Evolutionary conservation across 2,113 vertebrate genomes (phyloP).

Genomic region (Spea bombifrons): DNA sequence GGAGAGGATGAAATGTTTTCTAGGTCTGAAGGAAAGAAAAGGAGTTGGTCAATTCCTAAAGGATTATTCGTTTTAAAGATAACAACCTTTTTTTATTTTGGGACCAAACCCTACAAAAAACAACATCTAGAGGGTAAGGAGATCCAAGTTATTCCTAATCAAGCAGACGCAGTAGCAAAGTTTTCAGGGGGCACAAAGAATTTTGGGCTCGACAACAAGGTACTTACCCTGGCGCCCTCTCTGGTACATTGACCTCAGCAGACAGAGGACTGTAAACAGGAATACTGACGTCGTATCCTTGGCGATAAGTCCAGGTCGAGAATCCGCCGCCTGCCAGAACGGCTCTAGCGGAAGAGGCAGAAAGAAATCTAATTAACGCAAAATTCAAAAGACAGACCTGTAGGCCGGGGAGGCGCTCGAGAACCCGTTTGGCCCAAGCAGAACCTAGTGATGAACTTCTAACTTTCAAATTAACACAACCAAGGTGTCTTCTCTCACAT

Average conservation of each 20-base stretch:
- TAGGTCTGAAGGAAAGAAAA: slow-evolving; percentile 64
- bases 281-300: slow-evolving; percentile 97
- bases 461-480: neutral
- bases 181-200: too few relatives aligned
- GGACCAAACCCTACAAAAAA: neutral
- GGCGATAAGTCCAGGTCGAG: slow-evolving; percentile 96
- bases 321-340: slow-evolving; percentile 93
- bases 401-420: too few relatives aligned
- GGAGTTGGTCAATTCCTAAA: too few relatives aligned
- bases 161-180: too few relatives aligned
- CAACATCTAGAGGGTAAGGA: too few relatives aligned
- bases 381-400: too few relatives aligned
- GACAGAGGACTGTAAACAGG: slow-evolving; percentile 93
- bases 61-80: neutral
- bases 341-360: slow-evolving; percentile 65
- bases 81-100: neutral
- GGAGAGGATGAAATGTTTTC: slow-evolving; percentile 86
- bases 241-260: slow-evolving; percentile 81
- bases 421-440: too few relatives aligned
- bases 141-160: too few relatives aligned
- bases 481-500: neutral
- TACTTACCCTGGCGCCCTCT: slow-evolving; percentile 84
- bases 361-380: too few relatives aligned
- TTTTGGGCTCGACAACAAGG: neutral
- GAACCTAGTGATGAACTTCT: too few relatives aligned